Evolutionary conservation across 2,888 invertebrate genomes (phyloP).

Genomic region (Pantelozetes paolii): DNA sequence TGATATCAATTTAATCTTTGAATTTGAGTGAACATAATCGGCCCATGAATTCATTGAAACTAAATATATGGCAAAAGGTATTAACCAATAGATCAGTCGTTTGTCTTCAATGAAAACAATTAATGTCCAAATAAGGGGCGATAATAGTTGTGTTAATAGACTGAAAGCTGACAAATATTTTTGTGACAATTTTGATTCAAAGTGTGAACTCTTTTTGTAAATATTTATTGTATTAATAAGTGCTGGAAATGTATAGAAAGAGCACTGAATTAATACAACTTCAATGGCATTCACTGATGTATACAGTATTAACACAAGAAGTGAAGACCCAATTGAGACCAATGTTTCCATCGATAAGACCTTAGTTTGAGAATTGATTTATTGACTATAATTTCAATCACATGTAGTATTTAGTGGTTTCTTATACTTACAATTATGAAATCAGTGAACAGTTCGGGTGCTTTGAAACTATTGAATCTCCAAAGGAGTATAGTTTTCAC

Average conservation of each 20-base stretch:
- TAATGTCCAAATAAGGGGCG: neutral
- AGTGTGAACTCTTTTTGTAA: neutral
- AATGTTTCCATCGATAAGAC: conserved; percentile 5
- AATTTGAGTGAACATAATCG: neutral
- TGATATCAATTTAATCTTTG: neutral
- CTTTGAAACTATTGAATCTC: neutral
- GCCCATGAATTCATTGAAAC: conserved; percentile 24
- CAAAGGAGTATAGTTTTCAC: neutral
- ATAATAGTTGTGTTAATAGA: neutral
- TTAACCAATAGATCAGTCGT: neutral
- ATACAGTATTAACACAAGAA: neutral
- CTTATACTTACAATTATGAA: neutral
- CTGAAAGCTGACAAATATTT: neutral
- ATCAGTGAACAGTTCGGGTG: conserved; percentile 5
- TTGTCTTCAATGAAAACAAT: neutral
- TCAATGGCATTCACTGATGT: neutral
- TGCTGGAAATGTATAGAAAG: conserved; percentile 17
- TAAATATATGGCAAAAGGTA: conserved; percentile 1
- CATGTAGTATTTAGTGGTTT: neutral
- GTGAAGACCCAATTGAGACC: neutral
- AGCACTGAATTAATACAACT: conserved; percentile 18
- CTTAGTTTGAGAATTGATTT: neutral
- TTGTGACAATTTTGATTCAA: neutral
- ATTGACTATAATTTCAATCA: neutral
- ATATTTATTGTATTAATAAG: neutral